Base-by-base conservation (phyloP, 2,113 vertebrate species). In the Actinemys pallida region DNA sequence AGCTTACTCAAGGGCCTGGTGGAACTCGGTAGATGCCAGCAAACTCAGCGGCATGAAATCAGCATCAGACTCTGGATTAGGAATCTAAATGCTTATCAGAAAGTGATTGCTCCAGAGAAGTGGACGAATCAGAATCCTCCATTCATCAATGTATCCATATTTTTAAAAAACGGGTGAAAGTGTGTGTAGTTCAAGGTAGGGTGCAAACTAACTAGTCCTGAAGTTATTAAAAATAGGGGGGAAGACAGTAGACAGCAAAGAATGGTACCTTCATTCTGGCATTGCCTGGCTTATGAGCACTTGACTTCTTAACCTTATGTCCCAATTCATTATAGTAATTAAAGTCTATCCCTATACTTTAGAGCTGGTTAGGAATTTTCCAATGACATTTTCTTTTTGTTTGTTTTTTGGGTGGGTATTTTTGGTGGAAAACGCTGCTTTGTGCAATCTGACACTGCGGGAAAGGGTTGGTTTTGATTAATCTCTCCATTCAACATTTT, bases 221-320 rank as follows among this genome's bases (percentile, higher is more conserved):
- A 39, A 22, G 65, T 39, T 72, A 72, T 72, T 39, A 39, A 72
- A 65, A 39, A 22, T 9, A 69, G 19, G 19, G 35, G 35, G 35
- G 8, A 39, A 72, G n/a, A 39, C 35, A 22, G 19, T 22, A 20
- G 4, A 9, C 35, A 39, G n/a, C 65, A 20, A 19, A 72, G n/a
- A 72, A 39, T 39, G 65, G 6, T 22, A 39, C 19, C 19, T 72
- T 72, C 35, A 19, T 72, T 72, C 65, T 72, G 65, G 17, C 8
- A 39, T 39, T 39, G n/a, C 16, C 17, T 72, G 65, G 35, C 9
- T 72, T 72, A 72, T 39, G 19, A 11, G 65, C 9, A 72, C 10
- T 72, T 39, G 65, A 39, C n/a, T 42, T 49, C 53, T 2, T 47
- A 0, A 0, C 24, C 1, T 45, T 0, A 47, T 62, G 31, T 24